Evolutionary conservation across 1,140 invertebrate species (phyloP).

Genomic region (Thereuonema tuberculata): DNA sequence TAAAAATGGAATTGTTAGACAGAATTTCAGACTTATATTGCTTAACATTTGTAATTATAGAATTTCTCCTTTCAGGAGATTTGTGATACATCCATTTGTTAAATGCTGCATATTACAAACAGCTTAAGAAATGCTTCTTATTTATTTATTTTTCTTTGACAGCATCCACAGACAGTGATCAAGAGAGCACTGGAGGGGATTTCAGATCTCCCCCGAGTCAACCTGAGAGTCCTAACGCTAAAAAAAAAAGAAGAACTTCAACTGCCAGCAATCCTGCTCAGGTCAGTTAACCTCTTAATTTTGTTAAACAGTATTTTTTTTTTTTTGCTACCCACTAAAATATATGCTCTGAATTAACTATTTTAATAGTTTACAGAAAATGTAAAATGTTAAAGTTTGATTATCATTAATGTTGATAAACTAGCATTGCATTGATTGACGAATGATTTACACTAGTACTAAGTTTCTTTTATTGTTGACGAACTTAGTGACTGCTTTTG

Average conservation of each 20-base stretch:
- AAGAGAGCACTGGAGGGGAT: background rate
- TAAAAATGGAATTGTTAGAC: no score
- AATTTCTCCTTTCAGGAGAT: no score
- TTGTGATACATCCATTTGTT: no score
- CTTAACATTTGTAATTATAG: no score
- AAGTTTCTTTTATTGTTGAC: background rate
- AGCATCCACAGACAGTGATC: conserved; percentile 8
- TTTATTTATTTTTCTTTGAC: no score
- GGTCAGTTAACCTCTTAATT: conserved; percentile 3
- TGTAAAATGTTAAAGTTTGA: background rate
- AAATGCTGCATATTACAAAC: no score
- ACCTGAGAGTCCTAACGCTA: conserved; percentile 17
- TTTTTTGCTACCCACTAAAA: background rate
- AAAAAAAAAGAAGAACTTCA: conserved; percentile 16
- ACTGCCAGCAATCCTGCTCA: conserved; percentile 16
- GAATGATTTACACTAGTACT: background rate
- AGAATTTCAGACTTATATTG: no score
- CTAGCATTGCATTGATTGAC: background rate
- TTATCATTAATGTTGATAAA: background rate
- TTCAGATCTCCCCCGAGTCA: conserved; percentile 12
- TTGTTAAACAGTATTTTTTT: background rate
- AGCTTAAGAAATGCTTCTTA: no score
- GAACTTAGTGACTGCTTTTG: no score
- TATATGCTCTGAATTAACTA: background rate
- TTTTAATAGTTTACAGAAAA: background rate